A percentile compares a stretch with the other conserved stretches of the same genome.
Evolutionary conservation across 1,140 invertebrate genomes (phyloP).

Genomic region (Mamestra configurata): DNA sequence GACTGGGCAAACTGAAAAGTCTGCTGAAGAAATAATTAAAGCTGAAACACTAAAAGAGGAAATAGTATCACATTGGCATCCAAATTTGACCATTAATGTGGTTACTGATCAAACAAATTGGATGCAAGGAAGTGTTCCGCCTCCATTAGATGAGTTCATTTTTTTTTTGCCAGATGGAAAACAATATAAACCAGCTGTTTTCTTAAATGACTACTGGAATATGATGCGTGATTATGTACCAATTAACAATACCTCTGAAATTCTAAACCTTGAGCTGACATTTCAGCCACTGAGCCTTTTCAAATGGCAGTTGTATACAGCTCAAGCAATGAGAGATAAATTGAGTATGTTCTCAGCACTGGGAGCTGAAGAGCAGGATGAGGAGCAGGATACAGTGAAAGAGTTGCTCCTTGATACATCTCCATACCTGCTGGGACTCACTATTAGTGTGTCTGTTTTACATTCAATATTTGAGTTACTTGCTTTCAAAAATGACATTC

Average conservation of each 20-base stretch:
- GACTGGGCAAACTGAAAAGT: constrained; percentile 96
- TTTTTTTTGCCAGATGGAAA: constrained; percentile 95
- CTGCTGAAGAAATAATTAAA: constrained; percentile 93
- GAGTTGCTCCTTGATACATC: constrained; percentile 99
- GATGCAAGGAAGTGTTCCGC: constrained; percentile 95
- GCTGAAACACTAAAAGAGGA: constrained; percentile 94
- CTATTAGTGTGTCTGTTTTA: constrained; percentile 97
- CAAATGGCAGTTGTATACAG: constrained; percentile 99
- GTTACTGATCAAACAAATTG: constrained; percentile 98
- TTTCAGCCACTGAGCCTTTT: constrained; percentile 98
- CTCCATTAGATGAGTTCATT: constrained; percentile 97
- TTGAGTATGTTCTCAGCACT: constrained; percentile 90
- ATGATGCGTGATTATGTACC: constrained; percentile 98
- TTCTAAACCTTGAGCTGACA: constrained; percentile 93
- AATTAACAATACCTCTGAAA: constrained; percentile 95
- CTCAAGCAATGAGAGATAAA: constrained; percentile 96
- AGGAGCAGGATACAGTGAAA: constrained; percentile 99
- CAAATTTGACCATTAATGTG: constrained; percentile 98
- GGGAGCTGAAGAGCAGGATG: constrained; percentile 93
- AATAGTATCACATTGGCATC: constrained; percentile 99
- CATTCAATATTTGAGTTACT: constrained; percentile 99
- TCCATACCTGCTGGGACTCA: constrained; percentile 97
- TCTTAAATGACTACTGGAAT: constrained; percentile 99
- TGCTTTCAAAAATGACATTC: constrained; percentile 99
- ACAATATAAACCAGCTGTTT: constrained; percentile 98